A percentile compares a stretch with the other conserved stretches of the same genome.
Evolutionary conservation across 2,113 vertebrate species (phyloP).

Genomic region (Tiliqua scincoides): DNA sequence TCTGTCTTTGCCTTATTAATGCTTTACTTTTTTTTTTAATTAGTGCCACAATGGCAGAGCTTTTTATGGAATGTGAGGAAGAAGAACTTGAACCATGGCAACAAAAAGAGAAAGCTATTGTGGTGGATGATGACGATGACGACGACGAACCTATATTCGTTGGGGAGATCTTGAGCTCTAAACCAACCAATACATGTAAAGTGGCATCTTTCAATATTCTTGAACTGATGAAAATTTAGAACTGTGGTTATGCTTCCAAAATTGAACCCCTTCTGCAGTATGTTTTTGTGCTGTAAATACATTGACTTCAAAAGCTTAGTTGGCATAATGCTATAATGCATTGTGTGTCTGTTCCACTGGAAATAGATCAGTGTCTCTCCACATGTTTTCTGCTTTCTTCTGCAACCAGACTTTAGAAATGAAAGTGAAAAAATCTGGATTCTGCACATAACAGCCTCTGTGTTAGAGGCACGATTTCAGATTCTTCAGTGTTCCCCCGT

Average conservation of each 20-base stretch:
- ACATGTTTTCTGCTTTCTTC: not conserved
- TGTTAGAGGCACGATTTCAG: not conserved
- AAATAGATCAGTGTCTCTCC: not conserved
- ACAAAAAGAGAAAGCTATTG: constrained; percentile 86
- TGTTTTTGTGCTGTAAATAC: not conserved
- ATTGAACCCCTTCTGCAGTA: not conserved
- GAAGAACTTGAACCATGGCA: constrained; percentile 99
- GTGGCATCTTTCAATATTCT: not conserved
- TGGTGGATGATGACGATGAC: constrained; percentile 78
- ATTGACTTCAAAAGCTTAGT: not conserved
- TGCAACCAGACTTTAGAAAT: not conserved
- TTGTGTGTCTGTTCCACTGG: not conserved
- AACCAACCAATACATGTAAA: constrained; percentile 80
- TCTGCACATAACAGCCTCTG: not conserved
- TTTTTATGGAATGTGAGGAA: constrained; percentile 99
- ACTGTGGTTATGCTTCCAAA: not conserved
- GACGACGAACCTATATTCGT: constrained; percentile 95
- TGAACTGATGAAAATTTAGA: not conserved
- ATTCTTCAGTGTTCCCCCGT: too few species aligned
- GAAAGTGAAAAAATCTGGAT: not conserved
- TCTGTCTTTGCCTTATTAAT: not conserved
- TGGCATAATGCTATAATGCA: not conserved
- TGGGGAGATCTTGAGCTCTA: constrained; percentile 90
- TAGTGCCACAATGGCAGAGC: constrained; percentile 89
- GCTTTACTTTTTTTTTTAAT: constrained; percentile 31